Percentiles rank a stretch among this genome's conserved stretches.
Evolutionary conservation across 1,140 invertebrate genomes (phyloP).

Genomic region (Oedothorax gibbosus): DNA sequence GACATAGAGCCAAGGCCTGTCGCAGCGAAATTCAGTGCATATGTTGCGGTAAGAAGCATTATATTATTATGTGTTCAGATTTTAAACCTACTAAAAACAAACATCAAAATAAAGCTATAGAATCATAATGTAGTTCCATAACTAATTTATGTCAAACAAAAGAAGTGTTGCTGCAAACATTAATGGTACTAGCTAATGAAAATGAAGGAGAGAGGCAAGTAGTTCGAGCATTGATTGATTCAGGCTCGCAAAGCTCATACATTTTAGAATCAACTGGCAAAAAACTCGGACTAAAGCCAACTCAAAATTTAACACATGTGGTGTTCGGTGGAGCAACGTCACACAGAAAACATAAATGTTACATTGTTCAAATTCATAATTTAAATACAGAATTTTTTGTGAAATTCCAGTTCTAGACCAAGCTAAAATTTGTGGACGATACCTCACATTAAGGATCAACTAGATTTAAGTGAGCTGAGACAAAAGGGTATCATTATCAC

Average conservation of each 20-base stretch:
- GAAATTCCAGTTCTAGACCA: background rate
- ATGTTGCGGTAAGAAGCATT: too few species aligned
- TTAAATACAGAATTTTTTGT: background rate
- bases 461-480: background rate
- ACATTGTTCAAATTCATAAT: background rate
- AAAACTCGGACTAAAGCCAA: too few species aligned
- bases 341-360: background rate
- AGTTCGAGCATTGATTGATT: too few species aligned
- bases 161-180: slow-evolving; percentile 27
- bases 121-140: slow-evolving; percentile 2
- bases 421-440: slow-evolving; percentile 2
- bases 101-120: too few species aligned
- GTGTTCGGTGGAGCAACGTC: slow-evolving; percentile 5
- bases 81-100: too few species aligned
- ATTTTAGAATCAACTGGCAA: too few species aligned
- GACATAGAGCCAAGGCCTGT: background rate
- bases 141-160: slow-evolving; percentile 1
- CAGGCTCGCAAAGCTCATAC: too few species aligned
- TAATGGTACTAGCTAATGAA: background rate
- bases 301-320: background rate
- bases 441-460: background rate
- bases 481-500: background rate
- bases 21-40: too few species aligned
- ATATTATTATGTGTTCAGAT: too few species aligned
- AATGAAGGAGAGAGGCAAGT: background rate